A percentile compares a stretch with the other conserved stretches of the same genome.
Conservation (phyloP, 2,888 invertebrate genomes). For the Hypolimnas misippus region DNA sequence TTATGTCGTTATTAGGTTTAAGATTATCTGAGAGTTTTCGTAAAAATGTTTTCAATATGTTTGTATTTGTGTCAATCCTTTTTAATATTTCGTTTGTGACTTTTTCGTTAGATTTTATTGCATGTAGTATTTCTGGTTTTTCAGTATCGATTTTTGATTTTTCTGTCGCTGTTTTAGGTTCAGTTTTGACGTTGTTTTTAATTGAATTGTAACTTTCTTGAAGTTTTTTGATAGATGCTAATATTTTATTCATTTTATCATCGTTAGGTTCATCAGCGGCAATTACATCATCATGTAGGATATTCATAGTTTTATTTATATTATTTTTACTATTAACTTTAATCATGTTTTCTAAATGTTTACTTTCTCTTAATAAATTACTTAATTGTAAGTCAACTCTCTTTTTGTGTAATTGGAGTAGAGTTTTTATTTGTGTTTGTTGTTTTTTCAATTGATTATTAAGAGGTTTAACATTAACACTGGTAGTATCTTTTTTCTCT, state of each 20-base stretch:
- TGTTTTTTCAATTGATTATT: constrained; percentile 47
- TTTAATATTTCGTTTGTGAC: constrained; percentile 63
- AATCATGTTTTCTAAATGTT: constrained; percentile 52
- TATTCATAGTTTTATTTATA: constrained; percentile 25
- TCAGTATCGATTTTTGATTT: constrained; percentile 11
- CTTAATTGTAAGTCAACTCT: constrained; percentile 60
- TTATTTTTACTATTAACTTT: constrained; percentile 42
- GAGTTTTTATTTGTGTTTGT: constrained; percentile 53
- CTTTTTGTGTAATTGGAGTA: constrained; percentile 59
- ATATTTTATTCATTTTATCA: constrained; percentile 26
- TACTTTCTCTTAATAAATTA: constrained; percentile 57
- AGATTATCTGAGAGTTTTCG: constrained; percentile 54
- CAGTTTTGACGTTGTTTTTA: constrained; percentile 3
- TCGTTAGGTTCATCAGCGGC: neutral
- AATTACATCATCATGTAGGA: constrained; percentile 11
- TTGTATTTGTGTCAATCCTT: constrained; percentile 69
- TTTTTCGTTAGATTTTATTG: constrained; percentile 58
- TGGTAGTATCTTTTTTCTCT: neutral
- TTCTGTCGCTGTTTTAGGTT: constrained; percentile 11
- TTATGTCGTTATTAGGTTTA: constrained; percentile 7
- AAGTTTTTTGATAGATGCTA: constrained; percentile 25
- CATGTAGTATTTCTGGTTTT: constrained; percentile 30
- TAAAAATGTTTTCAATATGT: constrained; percentile 60
- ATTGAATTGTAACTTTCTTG: constrained; percentile 26
- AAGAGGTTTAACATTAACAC: constrained; percentile 22